Conservation (phyloP, 2,113 vertebrate genomes). For the Amphilophus citrinellus region DNA sequence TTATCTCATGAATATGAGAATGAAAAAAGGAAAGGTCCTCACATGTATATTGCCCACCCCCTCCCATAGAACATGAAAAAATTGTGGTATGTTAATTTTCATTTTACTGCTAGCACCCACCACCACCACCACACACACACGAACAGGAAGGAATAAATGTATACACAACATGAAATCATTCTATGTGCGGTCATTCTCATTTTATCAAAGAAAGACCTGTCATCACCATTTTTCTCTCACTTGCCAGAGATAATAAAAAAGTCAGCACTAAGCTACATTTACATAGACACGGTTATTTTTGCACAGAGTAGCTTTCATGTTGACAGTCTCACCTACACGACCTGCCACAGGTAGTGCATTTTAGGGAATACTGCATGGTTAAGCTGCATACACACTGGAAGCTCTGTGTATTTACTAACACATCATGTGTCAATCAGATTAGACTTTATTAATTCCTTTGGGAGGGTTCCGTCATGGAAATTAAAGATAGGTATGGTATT, state of each 20-base stretch:
- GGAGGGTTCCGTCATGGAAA: no score
- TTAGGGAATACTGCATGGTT: slow-evolving; percentile 21
- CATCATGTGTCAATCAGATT: neutral
- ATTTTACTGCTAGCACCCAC: neutral
- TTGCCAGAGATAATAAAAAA: slow-evolving; percentile 67
- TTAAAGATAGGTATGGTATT: neutral
- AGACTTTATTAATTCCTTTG: no score
- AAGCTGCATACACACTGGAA: neutral
- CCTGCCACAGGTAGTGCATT: slow-evolving; percentile 33
- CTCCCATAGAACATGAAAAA: neutral
- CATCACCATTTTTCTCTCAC: slow-evolving; percentile 26
- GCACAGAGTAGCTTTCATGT: slow-evolving; percentile 62
- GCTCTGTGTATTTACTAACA: neutral
- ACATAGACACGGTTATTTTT: slow-evolving; percentile 71
- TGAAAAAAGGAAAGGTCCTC: no score
- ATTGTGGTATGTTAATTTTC: neutral
- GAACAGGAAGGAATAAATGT: neutral
- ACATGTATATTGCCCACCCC: no score
- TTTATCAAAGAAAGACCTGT: slow-evolving; percentile 25
- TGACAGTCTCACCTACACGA: slow-evolving; percentile 40
- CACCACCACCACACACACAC: neutral
- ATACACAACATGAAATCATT: neutral
- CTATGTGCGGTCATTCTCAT: slow-evolving; percentile 18
- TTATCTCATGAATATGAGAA: neutral
- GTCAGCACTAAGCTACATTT: slow-evolving; percentile 84